Percentiles rank a stretch among this genome's conserved stretches.
phyloP scores from a whole-genome alignment of 2,113 vertebrate genomes.

The Dipodomys spectabilis region DNA sequence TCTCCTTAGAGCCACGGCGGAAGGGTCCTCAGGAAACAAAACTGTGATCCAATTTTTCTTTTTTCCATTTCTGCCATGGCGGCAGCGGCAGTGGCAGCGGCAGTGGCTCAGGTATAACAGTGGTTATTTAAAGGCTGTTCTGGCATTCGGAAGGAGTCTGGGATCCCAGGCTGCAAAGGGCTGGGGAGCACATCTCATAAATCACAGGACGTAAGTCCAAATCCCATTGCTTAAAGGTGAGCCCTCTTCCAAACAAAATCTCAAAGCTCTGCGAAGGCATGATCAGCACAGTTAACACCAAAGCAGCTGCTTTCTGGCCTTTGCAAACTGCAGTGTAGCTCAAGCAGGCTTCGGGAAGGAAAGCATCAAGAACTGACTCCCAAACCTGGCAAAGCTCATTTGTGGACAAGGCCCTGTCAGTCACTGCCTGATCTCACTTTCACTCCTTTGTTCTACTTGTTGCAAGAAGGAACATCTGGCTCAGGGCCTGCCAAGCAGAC shows the following conservation, averaged over 20 bases:
- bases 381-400: neutral
- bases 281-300: neutral
- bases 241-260: constrained; percentile 56
- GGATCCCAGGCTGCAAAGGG: neutral
- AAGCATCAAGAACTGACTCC: neutral
- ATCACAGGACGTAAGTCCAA: constrained; percentile 63
- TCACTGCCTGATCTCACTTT: constrained; percentile 57
- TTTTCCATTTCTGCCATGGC: constrained; percentile 38
- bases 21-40: constrained; percentile 40
- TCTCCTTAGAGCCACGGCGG: neutral
- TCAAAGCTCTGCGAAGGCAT: neutral
- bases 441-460: constrained; percentile 72
- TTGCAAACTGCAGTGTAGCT: neutral
- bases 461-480: constrained; percentile 76
- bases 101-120: neutral
- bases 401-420: constrained; percentile 54
- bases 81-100: neutral
- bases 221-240: constrained; percentile 58
- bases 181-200: constrained; percentile 38
- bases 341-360: constrained; percentile 42
- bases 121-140: constrained; percentile 46
- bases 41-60: constrained; percentile 9
- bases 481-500: constrained; percentile 68
- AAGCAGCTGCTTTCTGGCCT: constrained; percentile 37
- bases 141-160: neutral